These are phyloP conservation scores for Elysia chlorotica DNA, from an alignment of 1,140 invertebrate genomes.

Conservation along the genomic window DNA sequence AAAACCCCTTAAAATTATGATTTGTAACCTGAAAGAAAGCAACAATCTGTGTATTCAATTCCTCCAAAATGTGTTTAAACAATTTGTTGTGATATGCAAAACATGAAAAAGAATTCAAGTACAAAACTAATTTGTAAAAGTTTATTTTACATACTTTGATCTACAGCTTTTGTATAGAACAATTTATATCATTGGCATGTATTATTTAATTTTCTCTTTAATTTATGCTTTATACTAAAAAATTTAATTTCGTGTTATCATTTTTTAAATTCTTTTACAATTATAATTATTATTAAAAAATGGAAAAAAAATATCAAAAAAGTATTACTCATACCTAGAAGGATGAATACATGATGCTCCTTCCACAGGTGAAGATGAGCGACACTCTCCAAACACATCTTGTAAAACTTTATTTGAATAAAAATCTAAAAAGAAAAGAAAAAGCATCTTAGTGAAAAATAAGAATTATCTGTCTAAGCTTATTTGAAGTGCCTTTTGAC, in stretches of 20 bases:
- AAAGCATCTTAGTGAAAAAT: background rate
- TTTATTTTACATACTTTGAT: too few relatives aligned
- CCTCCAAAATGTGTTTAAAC: too few relatives aligned
- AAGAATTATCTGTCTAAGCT: too few relatives aligned
- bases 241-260: background rate
- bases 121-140: too few relatives aligned
- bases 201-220: background rate
- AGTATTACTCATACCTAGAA: background rate
- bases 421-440: slow-evolving; percentile 23
- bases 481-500: too few relatives aligned
- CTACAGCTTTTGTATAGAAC: too few relatives aligned
- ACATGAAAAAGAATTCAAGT: too few relatives aligned
- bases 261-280: background rate
- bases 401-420: slow-evolving; percentile 30
- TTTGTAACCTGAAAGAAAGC: too few relatives aligned
- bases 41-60: too few relatives aligned
- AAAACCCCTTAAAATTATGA: background rate
- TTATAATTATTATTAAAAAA: background rate
- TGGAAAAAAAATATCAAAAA: background rate
- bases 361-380: slow-evolving; percentile 27
- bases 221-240: background rate
- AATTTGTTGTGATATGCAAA: too few relatives aligned
- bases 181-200: background rate
- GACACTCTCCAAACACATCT: slow-evolving; percentile 32
- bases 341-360: slow-evolving; percentile 28